Evolutionary conservation across 1,140 invertebrate genomes (phyloP), one percentile per base, ranked within the genome.

Genomic region (Habropoda laboriosa): DNA sequence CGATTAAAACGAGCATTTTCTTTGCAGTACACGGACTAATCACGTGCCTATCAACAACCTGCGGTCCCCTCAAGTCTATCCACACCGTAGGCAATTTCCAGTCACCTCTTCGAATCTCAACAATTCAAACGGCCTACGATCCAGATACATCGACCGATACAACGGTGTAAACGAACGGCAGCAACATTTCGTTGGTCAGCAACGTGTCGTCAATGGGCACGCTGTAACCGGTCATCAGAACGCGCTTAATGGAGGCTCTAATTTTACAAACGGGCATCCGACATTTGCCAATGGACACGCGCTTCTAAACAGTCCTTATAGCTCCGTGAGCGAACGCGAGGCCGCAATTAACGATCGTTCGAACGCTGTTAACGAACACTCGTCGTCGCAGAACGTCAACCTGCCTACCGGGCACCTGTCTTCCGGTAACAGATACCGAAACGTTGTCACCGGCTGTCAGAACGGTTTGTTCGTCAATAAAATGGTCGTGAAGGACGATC

Each of bases 21-120:
- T 30, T 85, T 76, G 0, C 83, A 93, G 92, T 92, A 90, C 91
- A 92, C 90, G 86, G 92, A 92, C 80, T 93, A 91, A 92, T 91
- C 78, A 89, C 68, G 42, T 90, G 84, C 83, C 85, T 90, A 68
- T 53, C 83, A 74, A 86, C 64, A 86, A 89, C 76, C 12, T 90
- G 91, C 86, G 79, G 61, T 40, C 83, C 77, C 55, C 51, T 45
- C 32, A 86, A 45, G 53, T 7, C 38, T 73, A 71, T 70, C 66
- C 67, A 32, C 38, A 79, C 40, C 78, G 64, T 80, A 82, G 35
- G 42, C 75, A 67, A 75, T 32, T 51, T 68, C 70, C 74, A 79
- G 76, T 79, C 80, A 79, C 81, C 79, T 47, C 76, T 92, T 53
- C 90, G 83, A 72, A 90, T 92, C 82, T 90, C 89, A 81, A 92